Conservation (phyloP, 2,888 invertebrate species). For the Ennomos quercinarius region DNA sequence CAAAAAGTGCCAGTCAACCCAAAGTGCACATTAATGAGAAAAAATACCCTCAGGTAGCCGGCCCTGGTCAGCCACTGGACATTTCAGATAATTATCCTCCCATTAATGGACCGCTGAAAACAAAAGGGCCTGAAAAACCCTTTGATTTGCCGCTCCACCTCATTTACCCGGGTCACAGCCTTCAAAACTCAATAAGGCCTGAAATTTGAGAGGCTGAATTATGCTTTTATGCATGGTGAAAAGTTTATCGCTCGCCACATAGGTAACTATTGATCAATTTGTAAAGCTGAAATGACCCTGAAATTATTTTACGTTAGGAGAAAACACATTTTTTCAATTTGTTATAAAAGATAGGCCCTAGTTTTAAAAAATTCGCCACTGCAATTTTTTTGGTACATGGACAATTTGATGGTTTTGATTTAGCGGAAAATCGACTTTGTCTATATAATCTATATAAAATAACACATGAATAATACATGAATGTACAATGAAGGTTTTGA, state of each 20-base stretch:
- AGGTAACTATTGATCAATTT: not conserved
- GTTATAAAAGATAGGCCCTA: no score
- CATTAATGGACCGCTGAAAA: constrained; percentile 65
- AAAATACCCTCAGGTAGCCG: constrained; percentile 29
- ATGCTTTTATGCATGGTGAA: constrained; percentile 36
- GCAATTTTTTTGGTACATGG: no score
- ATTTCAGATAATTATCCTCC: constrained; percentile 67
- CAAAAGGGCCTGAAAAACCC: constrained; percentile 74
- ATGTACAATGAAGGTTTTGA: no score
- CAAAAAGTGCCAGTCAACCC: constrained; percentile 33
- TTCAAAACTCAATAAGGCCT: constrained; percentile 72
- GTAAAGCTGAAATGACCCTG: no score
- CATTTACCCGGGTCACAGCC: constrained; percentile 75
- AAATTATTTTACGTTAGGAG: no score
- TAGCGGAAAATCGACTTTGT: no score
- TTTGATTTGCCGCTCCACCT: constrained; percentile 82
- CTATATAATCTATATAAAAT: no score
- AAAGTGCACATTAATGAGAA: constrained; percentile 37
- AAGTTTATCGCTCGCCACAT: constrained; percentile 9
- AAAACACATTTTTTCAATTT: no score
- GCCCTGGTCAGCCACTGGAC: constrained; percentile 51
- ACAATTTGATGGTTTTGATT: no score
- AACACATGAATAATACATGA: no score
- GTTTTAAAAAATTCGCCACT: no score
- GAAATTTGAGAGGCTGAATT: constrained; percentile 63